Evolutionary conservation across 2,888 invertebrate genomes (phyloP).

Genomic region (Pemphredon lugubris): DNA sequence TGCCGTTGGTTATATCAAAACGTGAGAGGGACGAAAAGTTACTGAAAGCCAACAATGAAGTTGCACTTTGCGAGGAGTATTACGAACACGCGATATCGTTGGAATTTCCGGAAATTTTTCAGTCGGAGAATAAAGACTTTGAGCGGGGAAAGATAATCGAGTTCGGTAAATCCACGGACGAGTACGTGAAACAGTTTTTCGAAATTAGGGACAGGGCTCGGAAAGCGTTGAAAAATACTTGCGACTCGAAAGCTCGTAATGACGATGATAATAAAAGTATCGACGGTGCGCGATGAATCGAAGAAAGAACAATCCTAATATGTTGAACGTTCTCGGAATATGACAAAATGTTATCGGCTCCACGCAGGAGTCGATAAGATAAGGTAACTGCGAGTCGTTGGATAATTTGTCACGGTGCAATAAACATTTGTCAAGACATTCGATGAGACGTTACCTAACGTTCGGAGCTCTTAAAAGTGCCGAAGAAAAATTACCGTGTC

Average conservation of each 20-base stretch:
- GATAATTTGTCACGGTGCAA: no score
- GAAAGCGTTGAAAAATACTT: slow-evolving; percentile 1
- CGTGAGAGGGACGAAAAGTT: slow-evolving; percentile 83
- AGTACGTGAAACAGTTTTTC: slow-evolving; percentile 47
- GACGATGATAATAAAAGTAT: no score
- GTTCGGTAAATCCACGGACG: slow-evolving; percentile 12
- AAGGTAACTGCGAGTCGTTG: slow-evolving; percentile 7
- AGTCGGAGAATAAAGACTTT: not conserved
- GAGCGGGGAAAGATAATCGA: not conserved
- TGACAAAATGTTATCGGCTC: not conserved
- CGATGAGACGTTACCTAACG: no score
- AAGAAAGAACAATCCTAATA: not conserved
- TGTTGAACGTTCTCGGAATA: slow-evolving; percentile 40
- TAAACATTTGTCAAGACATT: no score
- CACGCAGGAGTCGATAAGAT: slow-evolving; percentile 30
- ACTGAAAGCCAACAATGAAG: slow-evolving; percentile 70
- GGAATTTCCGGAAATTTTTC: slow-evolving; percentile 53
- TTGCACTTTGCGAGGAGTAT: slow-evolving; percentile 42
- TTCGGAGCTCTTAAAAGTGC: no score
- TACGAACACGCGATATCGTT: slow-evolving; percentile 58
- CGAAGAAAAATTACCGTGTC: no score
- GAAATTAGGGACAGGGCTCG: slow-evolving; percentile 69
- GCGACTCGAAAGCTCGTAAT: no score
- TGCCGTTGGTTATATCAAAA: slow-evolving; percentile 84
- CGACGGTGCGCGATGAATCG: no score